A percentile compares a stretch with the other conserved stretches of the same genome.
Conservation (phyloP, 2,113 vertebrate species). For the Rhea pennata region DNA sequence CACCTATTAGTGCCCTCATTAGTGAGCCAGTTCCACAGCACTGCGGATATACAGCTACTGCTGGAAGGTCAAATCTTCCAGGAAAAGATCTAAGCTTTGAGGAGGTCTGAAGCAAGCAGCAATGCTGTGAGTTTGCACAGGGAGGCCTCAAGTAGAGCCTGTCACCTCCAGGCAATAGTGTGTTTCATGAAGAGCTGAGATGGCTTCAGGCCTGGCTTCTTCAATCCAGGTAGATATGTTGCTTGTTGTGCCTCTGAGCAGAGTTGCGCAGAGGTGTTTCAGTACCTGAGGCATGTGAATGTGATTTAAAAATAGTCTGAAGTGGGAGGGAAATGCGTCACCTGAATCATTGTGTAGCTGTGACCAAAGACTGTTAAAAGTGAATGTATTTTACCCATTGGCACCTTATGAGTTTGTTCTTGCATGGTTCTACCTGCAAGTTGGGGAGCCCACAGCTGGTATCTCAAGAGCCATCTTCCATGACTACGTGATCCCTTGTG, state of each 20-base stretch:
- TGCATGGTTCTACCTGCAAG: neutral
- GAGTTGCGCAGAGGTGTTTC: neutral
- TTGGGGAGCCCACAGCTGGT: neutral
- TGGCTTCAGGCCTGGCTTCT: neutral
- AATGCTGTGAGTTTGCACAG: neutral
- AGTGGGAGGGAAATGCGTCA: neutral
- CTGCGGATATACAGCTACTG: neutral
- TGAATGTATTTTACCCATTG: neutral
- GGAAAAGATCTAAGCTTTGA: neutral
- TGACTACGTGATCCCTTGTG: neutral
- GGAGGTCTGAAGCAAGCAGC: neutral
- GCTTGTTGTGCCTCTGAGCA: neutral
- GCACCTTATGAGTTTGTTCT: neutral
- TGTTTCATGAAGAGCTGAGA: neutral
- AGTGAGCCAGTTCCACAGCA: neutral
- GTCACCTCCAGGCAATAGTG: neutral
- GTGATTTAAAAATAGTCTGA: neutral
- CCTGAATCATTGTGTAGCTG: rapidly evolving
- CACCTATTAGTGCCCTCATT: slow-evolving; percentile 15
- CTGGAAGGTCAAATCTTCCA: neutral
- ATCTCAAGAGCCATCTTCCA: neutral
- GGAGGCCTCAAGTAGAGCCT: neutral
- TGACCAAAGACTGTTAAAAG: neutral
- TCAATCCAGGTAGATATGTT: neutral
- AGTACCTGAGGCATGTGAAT: neutral